Percentiles rank a stretch among this genome's conserved stretches.
These are phyloP conservation scores for Muscicapa adusta DNA, from an alignment of 2,113 vertebrate genomes.

Conservation along the genomic window DNA sequence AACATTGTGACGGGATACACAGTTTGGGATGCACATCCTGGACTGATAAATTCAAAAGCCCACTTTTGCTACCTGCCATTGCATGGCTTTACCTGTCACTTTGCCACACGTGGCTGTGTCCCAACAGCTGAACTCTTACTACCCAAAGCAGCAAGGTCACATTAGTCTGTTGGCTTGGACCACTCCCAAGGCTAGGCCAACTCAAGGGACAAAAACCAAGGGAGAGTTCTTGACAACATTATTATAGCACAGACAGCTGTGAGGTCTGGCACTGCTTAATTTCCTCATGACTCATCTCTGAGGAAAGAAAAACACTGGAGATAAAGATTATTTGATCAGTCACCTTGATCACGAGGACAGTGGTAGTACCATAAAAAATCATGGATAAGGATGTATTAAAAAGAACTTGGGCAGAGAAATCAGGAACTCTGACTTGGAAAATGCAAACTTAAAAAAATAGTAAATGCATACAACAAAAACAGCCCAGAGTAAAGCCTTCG, in stretches of 20 bases:
- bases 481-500: not conserved
- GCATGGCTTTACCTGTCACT: not conserved
- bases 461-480: not conserved
- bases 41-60: not conserved
- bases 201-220: not conserved
- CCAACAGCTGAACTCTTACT: not conserved
- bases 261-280: not conserved
- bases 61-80: not conserved
- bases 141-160: not conserved
- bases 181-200: not conserved
- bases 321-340: not conserved
- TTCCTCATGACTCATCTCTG: not conserved
- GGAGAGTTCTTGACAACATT: not conserved
- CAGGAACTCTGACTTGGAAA: not conserved
- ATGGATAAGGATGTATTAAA: not conserved
- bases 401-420: not conserved
- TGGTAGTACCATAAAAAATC: not conserved
- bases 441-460: not conserved
- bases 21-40: not conserved
- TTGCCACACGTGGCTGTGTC: not conserved
- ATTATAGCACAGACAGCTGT: not conserved
- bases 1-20: not conserved
- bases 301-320: not conserved
- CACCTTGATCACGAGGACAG: not conserved
- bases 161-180: not conserved